phyloP scores from a whole-genome alignment of 2,797 vertebrate species.

The Eremophila alpestris region DNA sequence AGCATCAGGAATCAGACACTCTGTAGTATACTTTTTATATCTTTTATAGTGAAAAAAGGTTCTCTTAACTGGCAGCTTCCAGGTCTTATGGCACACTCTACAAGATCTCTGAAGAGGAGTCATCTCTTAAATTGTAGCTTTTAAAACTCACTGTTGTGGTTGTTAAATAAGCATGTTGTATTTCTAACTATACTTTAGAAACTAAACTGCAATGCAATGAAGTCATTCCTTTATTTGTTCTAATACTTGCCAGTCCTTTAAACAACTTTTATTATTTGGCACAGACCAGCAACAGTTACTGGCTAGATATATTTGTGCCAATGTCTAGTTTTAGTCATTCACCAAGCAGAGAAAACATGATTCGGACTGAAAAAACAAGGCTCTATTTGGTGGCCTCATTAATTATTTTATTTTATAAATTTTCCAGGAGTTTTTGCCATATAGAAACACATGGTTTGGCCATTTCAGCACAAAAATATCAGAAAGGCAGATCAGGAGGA shows the following conservation, averaged over 20 bases:
- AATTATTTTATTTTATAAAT: not conserved
- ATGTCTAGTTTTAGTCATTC: not conserved
- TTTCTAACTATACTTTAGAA: not conserved
- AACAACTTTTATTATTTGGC: not conserved
- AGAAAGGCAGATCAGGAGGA: not conserved
- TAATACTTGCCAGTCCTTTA: not conserved
- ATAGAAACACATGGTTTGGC: not conserved
- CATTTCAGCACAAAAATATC: not conserved
- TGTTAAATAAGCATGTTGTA: not conserved
- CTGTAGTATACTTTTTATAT: constrained; percentile 5
- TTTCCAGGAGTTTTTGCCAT: not conserved
- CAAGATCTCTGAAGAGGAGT: not conserved
- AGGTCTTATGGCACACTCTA: not conserved
- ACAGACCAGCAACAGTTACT: not conserved
- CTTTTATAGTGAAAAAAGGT: not conserved
- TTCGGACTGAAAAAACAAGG: not conserved
- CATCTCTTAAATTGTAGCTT: not conserved
- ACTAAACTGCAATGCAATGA: not conserved
- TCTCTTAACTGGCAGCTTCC: not conserved
- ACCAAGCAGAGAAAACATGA: not conserved
- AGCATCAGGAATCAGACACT: constrained; percentile 11
- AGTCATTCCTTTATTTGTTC: not conserved
- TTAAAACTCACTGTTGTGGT: not conserved
- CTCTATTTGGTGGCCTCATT: not conserved
- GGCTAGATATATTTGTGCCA: not conserved